Base-by-base conservation (phyloP, 1,140 invertebrate species). In the Pomacea maculata region DNA sequence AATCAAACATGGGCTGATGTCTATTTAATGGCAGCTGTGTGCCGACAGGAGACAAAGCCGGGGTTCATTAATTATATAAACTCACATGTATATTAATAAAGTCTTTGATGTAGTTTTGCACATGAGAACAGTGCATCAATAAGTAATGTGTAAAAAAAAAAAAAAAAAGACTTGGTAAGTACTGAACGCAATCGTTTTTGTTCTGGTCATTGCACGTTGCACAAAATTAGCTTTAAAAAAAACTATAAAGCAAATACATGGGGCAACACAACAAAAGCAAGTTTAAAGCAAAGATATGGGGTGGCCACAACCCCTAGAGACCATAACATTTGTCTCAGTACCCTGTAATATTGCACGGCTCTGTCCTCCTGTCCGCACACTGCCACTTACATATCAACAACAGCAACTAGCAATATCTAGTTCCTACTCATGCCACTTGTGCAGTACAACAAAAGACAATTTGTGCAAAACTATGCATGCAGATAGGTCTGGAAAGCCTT, bases 311-410 rank as follows among this genome's bases (percentile, higher is more conserved):
- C 67, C 21, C 21, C 21, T 70, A n/a, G n/a, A 25, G 67, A 25
- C 12, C 21, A 11, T 70, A n/a, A 6, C 57, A 61, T 61, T 34
- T 70, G 67, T n/a, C 67, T 70, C 67, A 70, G 21, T 70, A 70
- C 21, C 67, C 67, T 70, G 29, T 34, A n/a, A 14, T n/a, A 70
- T 11, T 12, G 21, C 67, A 70, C 21, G 29, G 67, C 67, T 70
- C 67, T 70, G 67, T 70, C 67, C 67, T 70, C 67, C 67, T 70
- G 67, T 34, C 67, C 21, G 67, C 67, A 70, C 29, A 70, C 67
- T 70, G 67, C 67, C 67, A 70, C 67, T 70, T 70, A 70, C 67
- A 70, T 25, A 25, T 25, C 29, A n/a, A 70, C 67, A 25, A 70
- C 21, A 34, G 14, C 12, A 70, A 25, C 67, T 70, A 70, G 11